Conservation (phyloP, 2,797 vertebrate genomes). For the Moxostoma hubbsi region DNA sequence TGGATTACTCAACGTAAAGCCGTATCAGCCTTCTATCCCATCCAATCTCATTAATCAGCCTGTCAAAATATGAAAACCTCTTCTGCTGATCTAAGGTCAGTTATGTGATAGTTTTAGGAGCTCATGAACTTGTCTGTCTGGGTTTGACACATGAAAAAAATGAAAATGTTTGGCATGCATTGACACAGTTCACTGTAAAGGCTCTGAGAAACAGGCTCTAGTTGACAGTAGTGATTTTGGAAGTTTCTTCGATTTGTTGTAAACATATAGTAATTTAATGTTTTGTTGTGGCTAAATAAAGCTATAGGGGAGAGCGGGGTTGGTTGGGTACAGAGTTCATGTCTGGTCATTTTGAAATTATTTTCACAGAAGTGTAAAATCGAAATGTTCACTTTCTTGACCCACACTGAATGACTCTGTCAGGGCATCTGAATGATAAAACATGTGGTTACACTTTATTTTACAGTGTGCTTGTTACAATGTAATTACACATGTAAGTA, state of each 20-base stretch:
- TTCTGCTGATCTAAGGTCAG: slow-evolving; percentile 12
- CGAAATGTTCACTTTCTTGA: too few relatives aligned
- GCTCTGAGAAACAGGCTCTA: neutral
- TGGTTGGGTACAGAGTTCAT: too few relatives aligned
- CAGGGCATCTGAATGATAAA: too few relatives aligned
- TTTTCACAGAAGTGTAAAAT: too few relatives aligned
- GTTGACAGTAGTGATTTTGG: neutral
- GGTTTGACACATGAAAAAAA: neutral
- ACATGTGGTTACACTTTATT: too few relatives aligned
- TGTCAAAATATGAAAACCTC: neutral
- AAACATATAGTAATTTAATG: neutral
- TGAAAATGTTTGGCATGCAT: neutral
- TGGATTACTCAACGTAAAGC: slow-evolving; percentile 22
- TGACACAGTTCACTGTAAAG: neutral
- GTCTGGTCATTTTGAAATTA: too few relatives aligned
- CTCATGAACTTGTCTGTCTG: neutral
- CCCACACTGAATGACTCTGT: too few relatives aligned
- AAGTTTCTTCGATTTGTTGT: slow-evolving; percentile 9
- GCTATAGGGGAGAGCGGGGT: neutral
- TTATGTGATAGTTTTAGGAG: neutral
- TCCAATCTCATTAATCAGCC: slow-evolving; percentile 32
- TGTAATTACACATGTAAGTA: too few relatives aligned
- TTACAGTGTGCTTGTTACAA: too few relatives aligned
- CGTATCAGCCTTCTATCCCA: slow-evolving; percentile 3
- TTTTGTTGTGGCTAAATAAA: slow-evolving; percentile 7